These are phyloP conservation scores for Lithodes maja DNA, from an alignment of 2,888 invertebrate species.

Conservation along the genomic window DNA sequence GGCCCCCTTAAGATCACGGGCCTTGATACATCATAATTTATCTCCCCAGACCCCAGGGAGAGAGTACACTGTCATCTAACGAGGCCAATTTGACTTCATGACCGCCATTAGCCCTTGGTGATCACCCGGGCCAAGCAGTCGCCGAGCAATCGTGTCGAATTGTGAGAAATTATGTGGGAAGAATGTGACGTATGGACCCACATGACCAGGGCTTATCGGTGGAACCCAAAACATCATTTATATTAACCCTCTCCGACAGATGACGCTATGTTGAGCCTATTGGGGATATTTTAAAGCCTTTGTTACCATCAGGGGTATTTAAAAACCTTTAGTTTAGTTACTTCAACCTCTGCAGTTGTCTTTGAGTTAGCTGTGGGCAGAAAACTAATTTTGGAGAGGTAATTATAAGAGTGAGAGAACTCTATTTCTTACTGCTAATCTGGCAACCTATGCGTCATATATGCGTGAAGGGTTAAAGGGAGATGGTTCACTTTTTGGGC, in stretches of 20 bases:
- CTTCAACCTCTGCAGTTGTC: too few species aligned
- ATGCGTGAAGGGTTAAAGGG: too few species aligned
- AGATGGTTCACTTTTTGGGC: too few species aligned
- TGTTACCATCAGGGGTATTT: too few species aligned
- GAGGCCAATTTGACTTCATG: conserved; percentile 18
- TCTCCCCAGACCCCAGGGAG: conserved; percentile 23
- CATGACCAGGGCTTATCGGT: conserved; percentile 17
- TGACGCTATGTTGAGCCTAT: too few species aligned
- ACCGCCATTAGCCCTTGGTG: conserved; percentile 7
- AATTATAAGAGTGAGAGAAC: too few species aligned
- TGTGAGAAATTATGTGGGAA: conserved; percentile 44
- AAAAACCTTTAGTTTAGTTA: too few species aligned
- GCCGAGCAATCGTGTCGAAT: conserved; percentile 43
- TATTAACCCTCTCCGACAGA: background rate
- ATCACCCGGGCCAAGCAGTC: conserved; percentile 6
- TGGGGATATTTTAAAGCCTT: too few species aligned
- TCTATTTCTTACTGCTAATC: too few species aligned
- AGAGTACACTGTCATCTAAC: conserved; percentile 24
- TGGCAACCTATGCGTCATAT: too few species aligned
- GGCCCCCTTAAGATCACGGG: background rate
- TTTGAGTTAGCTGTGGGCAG: too few species aligned
- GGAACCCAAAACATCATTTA: background rate
- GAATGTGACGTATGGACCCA: conserved; percentile 37
- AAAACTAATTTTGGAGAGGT: too few species aligned
- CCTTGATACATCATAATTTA: conserved; percentile 22